These are phyloP conservation scores for Fukomys damarensis DNA, from an alignment of 2,113 vertebrate genomes.

Conservation along the genomic window DNA sequence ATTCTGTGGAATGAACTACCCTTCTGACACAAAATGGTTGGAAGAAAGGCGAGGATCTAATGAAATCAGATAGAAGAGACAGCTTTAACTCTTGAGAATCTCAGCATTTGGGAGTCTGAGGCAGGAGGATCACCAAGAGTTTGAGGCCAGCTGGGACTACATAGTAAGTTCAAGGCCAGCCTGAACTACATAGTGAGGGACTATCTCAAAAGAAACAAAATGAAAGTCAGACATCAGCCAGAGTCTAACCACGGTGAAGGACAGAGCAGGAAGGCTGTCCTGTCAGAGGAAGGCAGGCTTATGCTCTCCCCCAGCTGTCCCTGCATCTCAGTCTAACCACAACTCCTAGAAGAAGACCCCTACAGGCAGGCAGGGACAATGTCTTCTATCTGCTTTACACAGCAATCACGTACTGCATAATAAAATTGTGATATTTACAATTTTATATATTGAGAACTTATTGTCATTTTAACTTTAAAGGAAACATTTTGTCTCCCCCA, in stretches of 20 bases:
- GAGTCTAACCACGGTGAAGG: not conserved
- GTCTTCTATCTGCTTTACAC: not conserved
- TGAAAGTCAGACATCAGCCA: not conserved
- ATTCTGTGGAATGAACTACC: not conserved
- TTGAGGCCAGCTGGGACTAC: not conserved
- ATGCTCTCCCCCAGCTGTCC: not conserved
- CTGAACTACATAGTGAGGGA: not conserved
- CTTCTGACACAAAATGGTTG: not conserved
- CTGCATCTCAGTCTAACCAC: not conserved
- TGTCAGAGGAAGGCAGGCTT: not conserved
- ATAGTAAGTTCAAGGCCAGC: not conserved
- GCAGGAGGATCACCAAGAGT: not conserved
- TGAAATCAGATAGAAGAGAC: not conserved
- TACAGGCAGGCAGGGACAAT: not conserved
- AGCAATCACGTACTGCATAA: not conserved
- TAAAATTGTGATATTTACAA: not conserved
- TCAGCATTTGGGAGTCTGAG: not conserved
- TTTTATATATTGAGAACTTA: not conserved
- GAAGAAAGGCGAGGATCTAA: not conserved
- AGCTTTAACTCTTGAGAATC: not conserved
- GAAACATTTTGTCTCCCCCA: not conserved
- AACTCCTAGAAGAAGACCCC: not conserved
- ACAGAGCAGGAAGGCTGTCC: not conserved
- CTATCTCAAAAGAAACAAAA: not conserved
- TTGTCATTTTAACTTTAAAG: conserved; percentile 15